phyloP scores from a whole-genome alignment of 2,797 vertebrate genomes.

The Thamnophis elegans region DNA sequence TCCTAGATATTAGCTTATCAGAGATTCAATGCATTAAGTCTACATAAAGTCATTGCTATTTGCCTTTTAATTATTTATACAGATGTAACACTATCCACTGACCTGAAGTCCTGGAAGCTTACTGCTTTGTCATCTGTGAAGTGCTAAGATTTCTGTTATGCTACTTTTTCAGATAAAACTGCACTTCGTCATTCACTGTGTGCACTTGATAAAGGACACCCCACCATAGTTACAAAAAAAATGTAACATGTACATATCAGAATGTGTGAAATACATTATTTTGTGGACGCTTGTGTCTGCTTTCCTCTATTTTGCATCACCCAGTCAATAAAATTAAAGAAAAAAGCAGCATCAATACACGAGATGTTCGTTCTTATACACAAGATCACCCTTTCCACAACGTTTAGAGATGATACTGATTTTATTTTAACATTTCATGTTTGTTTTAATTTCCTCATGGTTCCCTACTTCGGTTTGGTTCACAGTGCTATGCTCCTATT shows the following conservation, averaged over 20 bases:
- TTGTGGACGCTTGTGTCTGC: too few species aligned
- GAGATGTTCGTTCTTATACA: neutral
- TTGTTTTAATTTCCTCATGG: neutral
- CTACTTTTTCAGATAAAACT: neutral
- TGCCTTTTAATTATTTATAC: neutral
- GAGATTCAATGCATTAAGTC: neutral
- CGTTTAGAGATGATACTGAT: neutral
- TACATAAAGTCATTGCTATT: neutral
- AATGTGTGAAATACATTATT: neutral
- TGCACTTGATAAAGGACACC: neutral
- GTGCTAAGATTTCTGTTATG: conserved; percentile 1
- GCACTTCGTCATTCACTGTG: neutral
- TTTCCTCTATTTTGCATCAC: neutral
- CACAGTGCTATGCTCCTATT: neutral
- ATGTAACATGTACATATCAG: neutral
- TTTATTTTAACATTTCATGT: neutral
- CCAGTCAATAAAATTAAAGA: neutral
- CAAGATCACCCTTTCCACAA: neutral
- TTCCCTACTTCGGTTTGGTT: neutral
- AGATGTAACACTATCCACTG: neutral
- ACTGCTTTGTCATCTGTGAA: neutral
- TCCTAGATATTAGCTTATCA: neutral
- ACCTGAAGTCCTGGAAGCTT: neutral
- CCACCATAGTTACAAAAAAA: neutral
- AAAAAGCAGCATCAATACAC: neutral